A percentile compares a stretch with the other conserved stretches of the same genome.
Evolutionary conservation across 1,140 invertebrate genomes (phyloP).

Genomic region (Stegodyphus mimosarum): DNA sequence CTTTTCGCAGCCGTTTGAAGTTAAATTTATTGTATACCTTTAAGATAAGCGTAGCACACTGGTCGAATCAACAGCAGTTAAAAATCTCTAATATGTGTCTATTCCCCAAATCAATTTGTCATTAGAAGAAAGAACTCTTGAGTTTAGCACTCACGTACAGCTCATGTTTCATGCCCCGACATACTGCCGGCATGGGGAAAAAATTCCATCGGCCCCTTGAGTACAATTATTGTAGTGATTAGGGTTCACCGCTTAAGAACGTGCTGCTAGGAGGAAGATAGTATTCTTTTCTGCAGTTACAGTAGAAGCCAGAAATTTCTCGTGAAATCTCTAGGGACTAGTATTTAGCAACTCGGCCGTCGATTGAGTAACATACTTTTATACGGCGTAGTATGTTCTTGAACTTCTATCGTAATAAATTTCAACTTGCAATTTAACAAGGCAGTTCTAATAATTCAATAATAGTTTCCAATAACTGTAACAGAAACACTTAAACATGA

Average conservation of each 20-base stretch:
- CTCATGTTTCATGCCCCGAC: neutral
- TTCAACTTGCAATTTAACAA: too few relatives aligned
- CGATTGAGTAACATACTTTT: neutral
- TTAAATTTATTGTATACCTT: too few relatives aligned
- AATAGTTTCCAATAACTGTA: too few relatives aligned
- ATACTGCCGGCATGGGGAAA: neutral
- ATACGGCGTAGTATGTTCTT: too few relatives aligned
- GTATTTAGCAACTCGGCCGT: neutral
- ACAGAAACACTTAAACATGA: too few relatives aligned
- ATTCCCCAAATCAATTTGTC: conserved; percentile 9
- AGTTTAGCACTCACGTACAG: neutral
- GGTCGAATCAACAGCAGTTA: too few relatives aligned
- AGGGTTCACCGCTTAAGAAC: conserved; percentile 25
- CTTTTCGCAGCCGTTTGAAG: too few relatives aligned
- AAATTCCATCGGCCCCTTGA: neutral
- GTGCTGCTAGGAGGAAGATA: neutral
- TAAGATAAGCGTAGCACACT: too few relatives aligned
- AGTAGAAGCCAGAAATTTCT: neutral
- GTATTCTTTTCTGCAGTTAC: conserved; percentile 4
- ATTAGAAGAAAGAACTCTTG: neutral
- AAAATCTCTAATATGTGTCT: neutral
- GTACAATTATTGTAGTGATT: conserved; percentile 17
- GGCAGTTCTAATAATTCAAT: too few relatives aligned
- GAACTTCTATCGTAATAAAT: too few relatives aligned
- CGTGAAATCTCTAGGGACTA: neutral